A percentile compares a stretch with the other conserved stretches of the same genome.
Evolutionary conservation across 2,797 vertebrate genomes (phyloP).

Genomic region (Thamnophis elegans): DNA sequence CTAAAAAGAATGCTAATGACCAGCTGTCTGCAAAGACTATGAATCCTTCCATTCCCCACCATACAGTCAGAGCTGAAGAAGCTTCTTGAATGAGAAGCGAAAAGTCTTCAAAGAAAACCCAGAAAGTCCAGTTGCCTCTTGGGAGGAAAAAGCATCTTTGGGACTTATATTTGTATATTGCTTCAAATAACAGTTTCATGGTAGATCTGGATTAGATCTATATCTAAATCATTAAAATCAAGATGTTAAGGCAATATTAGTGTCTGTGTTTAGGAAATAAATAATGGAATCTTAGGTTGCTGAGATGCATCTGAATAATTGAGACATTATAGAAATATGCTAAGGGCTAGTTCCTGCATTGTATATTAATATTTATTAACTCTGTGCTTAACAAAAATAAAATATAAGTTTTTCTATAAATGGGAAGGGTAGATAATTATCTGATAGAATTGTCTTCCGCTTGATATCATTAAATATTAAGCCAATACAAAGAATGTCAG

Average conservation of each 20-base stretch:
- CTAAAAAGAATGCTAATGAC: too few species aligned
- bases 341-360: background rate
- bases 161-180: background rate
- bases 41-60: too few species aligned
- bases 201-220: slow-evolving; percentile 12
- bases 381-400: background rate
- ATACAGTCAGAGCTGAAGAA: too few species aligned
- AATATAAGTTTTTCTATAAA: background rate
- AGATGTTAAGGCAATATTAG: slow-evolving; percentile 9
- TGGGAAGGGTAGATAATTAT: background rate
- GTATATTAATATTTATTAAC: background rate
- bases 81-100: too few species aligned
- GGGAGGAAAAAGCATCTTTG: too few species aligned
- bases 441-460: background rate
- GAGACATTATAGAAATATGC: slow-evolving; percentile 2
- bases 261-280: background rate
- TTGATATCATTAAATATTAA: background rate
- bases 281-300: slow-evolving; percentile 1
- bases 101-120: too few species aligned
- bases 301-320: slow-evolving; percentile 2
- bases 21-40: too few species aligned
- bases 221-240: slow-evolving; percentile 27
- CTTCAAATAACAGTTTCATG: slow-evolving; percentile 43
- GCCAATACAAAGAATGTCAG: too few species aligned
- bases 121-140: too few species aligned